Percentiles rank a stretch among this genome's conserved stretches.
phyloP scores from a whole-genome alignment of 2,797 vertebrate species.

The Clarias fuscus region DNA sequence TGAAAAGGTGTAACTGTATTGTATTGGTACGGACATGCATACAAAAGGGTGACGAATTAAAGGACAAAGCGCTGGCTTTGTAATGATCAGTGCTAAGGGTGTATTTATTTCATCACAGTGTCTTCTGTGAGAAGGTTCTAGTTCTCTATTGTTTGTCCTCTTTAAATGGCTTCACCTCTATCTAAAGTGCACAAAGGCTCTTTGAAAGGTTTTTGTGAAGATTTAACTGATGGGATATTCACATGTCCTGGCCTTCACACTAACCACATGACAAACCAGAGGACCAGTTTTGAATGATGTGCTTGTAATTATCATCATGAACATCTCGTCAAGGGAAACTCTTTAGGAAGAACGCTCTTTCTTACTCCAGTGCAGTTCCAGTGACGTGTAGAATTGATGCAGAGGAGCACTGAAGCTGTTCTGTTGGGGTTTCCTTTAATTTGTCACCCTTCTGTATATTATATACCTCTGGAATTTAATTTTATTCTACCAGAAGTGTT shows the following conservation, averaged over 20 bases:
- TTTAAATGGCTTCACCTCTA: background rate
- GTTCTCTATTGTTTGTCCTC: background rate
- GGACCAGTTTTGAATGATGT: background rate
- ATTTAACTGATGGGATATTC: background rate
- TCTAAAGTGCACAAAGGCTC: background rate
- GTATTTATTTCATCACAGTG: background rate
- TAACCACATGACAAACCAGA: background rate
- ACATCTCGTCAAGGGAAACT: background rate
- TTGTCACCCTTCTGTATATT: background rate
- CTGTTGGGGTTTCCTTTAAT: background rate
- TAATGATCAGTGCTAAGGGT: background rate
- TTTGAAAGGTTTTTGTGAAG: background rate
- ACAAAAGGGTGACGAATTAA: background rate
- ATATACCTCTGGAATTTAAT: background rate
- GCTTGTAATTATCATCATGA: background rate
- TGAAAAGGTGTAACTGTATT: background rate
- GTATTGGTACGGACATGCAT: background rate
- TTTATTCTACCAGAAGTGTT: background rate
- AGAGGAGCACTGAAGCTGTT: background rate
- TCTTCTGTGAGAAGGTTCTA: background rate
- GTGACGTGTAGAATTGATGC: background rate
- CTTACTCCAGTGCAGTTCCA: background rate
- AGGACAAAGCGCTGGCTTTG: background rate
- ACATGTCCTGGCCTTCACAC: background rate
- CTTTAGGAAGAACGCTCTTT: background rate